phyloP scores from a whole-genome alignment of 1,140 invertebrate species.

The Octopus sinensis region DNA sequence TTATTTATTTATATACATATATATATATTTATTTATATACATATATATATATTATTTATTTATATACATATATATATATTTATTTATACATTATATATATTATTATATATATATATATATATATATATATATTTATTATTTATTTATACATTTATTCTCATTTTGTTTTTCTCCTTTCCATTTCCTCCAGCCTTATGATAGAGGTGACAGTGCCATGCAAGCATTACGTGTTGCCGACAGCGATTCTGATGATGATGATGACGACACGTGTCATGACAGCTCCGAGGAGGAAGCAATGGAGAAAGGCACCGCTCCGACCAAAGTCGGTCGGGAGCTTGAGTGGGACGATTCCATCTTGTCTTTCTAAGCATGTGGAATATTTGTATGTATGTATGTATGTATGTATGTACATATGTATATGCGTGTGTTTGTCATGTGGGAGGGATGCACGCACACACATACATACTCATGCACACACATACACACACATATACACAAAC shows the following conservation, averaged over 20 bases:
- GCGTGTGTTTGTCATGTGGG: neutral
- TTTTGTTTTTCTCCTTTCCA: neutral
- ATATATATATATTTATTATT: neutral
- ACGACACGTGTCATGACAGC: slow-evolving; percentile 61
- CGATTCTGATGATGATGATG: slow-evolving; percentile 54
- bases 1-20: too few species aligned
- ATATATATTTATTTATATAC: too few species aligned
- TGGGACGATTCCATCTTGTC: slow-evolving; percentile 68
- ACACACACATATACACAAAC: neutral
- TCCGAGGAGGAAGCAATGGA: slow-evolving; percentile 63
- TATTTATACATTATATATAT: neutral
- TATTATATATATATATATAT: neutral
- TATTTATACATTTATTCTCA: neutral
- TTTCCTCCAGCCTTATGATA: slow-evolving; percentile 54
- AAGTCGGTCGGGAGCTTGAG: slow-evolving; percentile 62
- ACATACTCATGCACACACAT: neutral
- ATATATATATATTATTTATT: too few species aligned
- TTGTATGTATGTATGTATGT: neutral
- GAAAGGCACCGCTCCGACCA: slow-evolving; percentile 27
- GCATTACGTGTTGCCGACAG: slow-evolving; percentile 47
- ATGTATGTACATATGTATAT: neutral
- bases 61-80: neutral
- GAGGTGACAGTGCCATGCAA: slow-evolving; percentile 50
- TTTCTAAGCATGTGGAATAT: slow-evolving; percentile 41
- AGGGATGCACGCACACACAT: neutral